Percentiles rank a stretch among this genome's conserved stretches.
These are phyloP conservation scores for Pao palembangensis DNA, from an alignment of 2,113 vertebrate genomes.

Conservation along the genomic window DNA sequence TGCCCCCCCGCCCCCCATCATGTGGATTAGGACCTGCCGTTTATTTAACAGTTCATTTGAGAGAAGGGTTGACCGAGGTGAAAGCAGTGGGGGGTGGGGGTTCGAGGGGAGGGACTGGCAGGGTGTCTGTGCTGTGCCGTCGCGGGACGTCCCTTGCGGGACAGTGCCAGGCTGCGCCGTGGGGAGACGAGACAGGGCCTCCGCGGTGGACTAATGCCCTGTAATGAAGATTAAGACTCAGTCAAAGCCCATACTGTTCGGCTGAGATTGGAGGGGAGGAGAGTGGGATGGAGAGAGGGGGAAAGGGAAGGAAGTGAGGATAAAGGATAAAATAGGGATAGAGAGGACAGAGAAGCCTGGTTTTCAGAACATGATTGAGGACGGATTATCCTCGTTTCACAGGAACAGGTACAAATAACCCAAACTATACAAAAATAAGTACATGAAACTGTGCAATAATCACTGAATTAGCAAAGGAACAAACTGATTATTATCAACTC, in stretches of 20 bases:
- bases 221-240: slow-evolving; percentile 99
- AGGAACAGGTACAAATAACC: slow-evolving; percentile 28
- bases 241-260: slow-evolving; percentile 85
- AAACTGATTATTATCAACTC: neutral
- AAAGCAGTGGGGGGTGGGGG: slow-evolving; percentile 29
- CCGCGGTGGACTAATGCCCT: slow-evolving; percentile 86
- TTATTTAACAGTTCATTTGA: slow-evolving; percentile 88
- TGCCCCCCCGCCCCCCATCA: slow-evolving; percentile 36
- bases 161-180: slow-evolving; percentile 82
- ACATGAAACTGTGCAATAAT: neutral
- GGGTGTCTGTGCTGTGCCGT: slow-evolving; percentile 63
- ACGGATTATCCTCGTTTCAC: slow-evolving; percentile 33
- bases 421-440: neutral
- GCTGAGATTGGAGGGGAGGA: slow-evolving; percentile 56
- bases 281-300: slow-evolving; percentile 46
- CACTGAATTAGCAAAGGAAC: neutral
- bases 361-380: slow-evolving; percentile 28
- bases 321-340: slow-evolving; percentile 42
- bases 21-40: slow-evolving; percentile 82
- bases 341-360: slow-evolving; percentile 30
- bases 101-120: slow-evolving; percentile 37
- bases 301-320: slow-evolving; percentile 59
- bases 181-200: slow-evolving; percentile 75
- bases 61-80: slow-evolving; percentile 74
- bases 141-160: slow-evolving; percentile 69